Evolutionary conservation across 2,113 vertebrate genomes (phyloP), one percentile per base, ranked within the genome.

Genomic region (Hepsetus odoe): DNA sequence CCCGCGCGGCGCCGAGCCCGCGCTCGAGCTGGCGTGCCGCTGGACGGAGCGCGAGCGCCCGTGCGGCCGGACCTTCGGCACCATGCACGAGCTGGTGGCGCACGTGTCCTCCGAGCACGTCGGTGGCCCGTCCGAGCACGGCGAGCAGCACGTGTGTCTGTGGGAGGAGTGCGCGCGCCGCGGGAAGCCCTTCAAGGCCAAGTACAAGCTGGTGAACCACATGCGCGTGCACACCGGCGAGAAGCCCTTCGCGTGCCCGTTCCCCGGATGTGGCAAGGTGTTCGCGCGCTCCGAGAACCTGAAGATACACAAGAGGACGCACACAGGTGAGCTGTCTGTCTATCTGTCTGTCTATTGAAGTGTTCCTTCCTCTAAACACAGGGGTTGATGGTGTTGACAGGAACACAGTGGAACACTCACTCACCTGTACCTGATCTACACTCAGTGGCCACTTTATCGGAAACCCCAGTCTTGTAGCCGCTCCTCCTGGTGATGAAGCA

Each of bases 51-150:
- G 92, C 87, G 51, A 55, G 51, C 51, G 51, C n/a, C n/a, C 51
- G n/a, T 96, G 95, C 91, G 94, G 93, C 85, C 94, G 95, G 90
- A 96, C 95, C 89, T 96, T 95, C 91, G 94, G 94, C 88, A 96
- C 94, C 88, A 96, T 96, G 95, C 95, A 96, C 84, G 95, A 96
- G 88, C 86, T 96, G 85, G 95, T 96, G 79, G 94, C 94, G 86
- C 95, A 96, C 81, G 94, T 96, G 88, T 93, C 95, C 0, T 93
- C 95, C 82, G 95, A 96, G 84, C 95, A 96, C 59, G 84, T 95
- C 91, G 95, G 95, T 58, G 95, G 95, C 58, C 94, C 94, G n/a
- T 55, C n/a, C n/a, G 20, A n/a, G 0, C 46, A 49, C 46, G 20
- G 46, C 46, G 95, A 95, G 87, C 95, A 96, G 84, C 95, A 96